A percentile compares a stretch with the other conserved stretches of the same genome.
Evolutionary conservation across 2,113 vertebrate species (phyloP).

Genomic region (Otocyon megalotis): DNA sequence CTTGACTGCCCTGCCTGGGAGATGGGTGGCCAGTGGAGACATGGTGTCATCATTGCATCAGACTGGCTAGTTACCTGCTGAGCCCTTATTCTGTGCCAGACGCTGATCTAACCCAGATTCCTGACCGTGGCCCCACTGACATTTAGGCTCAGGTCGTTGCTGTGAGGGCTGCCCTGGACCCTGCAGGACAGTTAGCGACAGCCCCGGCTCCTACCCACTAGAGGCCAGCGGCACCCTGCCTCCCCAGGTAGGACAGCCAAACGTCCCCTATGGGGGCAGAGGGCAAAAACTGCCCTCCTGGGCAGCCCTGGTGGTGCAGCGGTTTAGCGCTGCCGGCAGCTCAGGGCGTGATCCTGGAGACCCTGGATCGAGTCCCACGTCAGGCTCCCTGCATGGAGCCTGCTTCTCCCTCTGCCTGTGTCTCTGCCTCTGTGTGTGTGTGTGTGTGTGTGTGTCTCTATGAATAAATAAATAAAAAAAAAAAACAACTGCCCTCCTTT

Average conservation of each 20-base stretch:
- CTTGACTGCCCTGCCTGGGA: neutral
- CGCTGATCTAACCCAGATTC: neutral
- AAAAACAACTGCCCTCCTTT: neutral
- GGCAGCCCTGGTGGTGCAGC: no score
- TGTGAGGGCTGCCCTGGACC: neutral
- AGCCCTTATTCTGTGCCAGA: neutral
- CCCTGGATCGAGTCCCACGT: no score
- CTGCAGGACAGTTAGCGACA: neutral
- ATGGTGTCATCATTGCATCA: accelerated
- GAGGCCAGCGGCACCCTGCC: neutral
- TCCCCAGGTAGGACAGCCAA: neutral
- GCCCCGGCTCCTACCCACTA: neutral
- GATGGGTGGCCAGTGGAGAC: neutral
- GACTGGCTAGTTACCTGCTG: neutral
- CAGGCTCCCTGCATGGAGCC: no score
- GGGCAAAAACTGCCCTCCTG: neutral
- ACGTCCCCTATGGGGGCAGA: accelerated
- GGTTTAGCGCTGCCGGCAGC: no score
- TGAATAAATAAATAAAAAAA: no score
- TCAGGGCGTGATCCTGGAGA: no score
- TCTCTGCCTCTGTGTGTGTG: no score
- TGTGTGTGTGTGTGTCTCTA: no score
- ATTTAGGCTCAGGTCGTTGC: accelerated
- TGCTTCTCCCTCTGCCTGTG: no score
- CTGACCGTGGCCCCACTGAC: neutral